Conservation (phyloP, 2,113 vertebrate genomes). For the Atrichornis clamosus region DNA sequence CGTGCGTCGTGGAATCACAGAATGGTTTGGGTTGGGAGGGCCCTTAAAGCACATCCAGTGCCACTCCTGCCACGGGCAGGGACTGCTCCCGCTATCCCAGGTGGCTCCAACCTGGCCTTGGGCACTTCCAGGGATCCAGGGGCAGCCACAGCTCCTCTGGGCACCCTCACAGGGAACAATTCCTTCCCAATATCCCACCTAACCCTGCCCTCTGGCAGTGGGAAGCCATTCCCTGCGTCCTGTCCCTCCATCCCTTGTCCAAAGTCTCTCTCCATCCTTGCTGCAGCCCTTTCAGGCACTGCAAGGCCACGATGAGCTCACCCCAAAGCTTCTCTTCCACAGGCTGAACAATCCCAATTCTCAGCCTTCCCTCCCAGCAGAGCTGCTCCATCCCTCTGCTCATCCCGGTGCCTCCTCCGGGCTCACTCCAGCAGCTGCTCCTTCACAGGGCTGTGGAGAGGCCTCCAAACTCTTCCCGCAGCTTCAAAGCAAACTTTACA, state of each 20-base stretch:
- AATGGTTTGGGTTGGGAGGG: not conserved
- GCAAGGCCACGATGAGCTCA: rapidly evolving
- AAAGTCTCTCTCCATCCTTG: not conserved
- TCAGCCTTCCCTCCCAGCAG: not conserved
- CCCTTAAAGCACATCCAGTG: rapidly evolving
- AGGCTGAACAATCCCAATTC: not conserved
- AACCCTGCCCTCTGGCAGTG: not conserved
- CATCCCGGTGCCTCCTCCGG: not conserved
- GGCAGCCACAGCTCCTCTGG: not conserved
- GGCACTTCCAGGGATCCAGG: not conserved
- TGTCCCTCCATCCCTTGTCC: not conserved
- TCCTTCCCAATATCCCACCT: not conserved
- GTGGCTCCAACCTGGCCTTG: not conserved
- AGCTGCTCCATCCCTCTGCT: not conserved
- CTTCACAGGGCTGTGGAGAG: rapidly evolving
- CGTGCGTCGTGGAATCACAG: not conserved
- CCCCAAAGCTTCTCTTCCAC: not conserved
- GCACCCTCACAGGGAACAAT: not conserved
- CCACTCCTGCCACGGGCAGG: not conserved
- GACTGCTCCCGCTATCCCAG: not conserved
- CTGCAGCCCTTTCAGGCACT: not conserved
- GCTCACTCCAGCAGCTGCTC: not conserved
- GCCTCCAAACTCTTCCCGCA: not conserved
- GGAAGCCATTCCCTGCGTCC: not conserved
- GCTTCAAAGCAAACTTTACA: not conserved